Evolutionary conservation across 2,797 vertebrate genomes (phyloP), one percentile per base, ranked within the genome.

Genomic region (Eupleurogrammus muticus): DNA sequence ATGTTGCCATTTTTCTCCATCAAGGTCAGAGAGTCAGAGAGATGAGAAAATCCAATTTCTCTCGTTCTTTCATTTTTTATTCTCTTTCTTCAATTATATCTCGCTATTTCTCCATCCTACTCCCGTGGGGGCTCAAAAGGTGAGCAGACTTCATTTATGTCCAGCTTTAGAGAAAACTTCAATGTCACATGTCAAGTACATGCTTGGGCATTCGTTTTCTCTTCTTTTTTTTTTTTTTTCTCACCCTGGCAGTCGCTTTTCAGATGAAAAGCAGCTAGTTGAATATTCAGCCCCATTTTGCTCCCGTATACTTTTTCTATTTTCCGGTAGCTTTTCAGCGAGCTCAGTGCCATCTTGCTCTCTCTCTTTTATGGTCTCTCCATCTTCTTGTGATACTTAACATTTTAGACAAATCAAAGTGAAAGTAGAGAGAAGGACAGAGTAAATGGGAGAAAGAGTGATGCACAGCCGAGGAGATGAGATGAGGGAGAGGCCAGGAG

Each of bases 321-420:
- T 47, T 36, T 57, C 50, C 57, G 63, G 35, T 54, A 59, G 57
- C 68, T 9, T 83, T 85, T 64, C 78, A 84, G 66, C 66, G 59
- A 60, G 58, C 62, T 68, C 64, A 52, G 5, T 71, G 52, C 34
- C 48, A 40, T 76, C 54, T 68, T 61, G 46, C 46, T 70, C 56
- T 73, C 28, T 28, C 28, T 28, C 28, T 28, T 46, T 77, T 70
- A 62, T 66, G 28, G 51, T 56, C 36, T 69, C 10, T 40, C 52
- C 57, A 71, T 79, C 60, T 85, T 79, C 62, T 28, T 28, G 28
- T 28, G 28, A 70, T 80, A 82, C 77, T 68, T 75, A 79, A 76
- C 70, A 83, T 85, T 87, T 83, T 81, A 82, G 81, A 79, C 61
- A 75, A 88, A 88, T 89, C 78, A 85, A 81, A 85, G 73, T 70